A percentile compares a stretch with the other conserved stretches of the same genome.
phyloP scores from a whole-genome alignment of 2,888 invertebrate species.

The Polydrusus pterygomalis region DNA sequence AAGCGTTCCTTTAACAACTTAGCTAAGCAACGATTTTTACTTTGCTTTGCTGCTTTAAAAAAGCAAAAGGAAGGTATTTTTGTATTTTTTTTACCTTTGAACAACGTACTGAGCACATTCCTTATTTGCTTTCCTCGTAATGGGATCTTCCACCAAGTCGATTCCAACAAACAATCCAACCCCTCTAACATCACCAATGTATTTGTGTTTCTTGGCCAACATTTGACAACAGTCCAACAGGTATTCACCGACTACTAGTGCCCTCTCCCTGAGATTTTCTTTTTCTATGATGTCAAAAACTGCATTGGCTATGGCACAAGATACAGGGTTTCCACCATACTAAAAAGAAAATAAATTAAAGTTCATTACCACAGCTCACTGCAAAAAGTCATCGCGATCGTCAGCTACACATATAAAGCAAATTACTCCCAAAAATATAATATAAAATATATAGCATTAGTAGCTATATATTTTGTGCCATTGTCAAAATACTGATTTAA shows the following conservation, averaged over 20 bases:
- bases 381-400: too few relatives aligned
- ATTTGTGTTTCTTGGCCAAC: conserved; percentile 82
- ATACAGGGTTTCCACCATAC: conserved; percentile 99
- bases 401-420: too few relatives aligned
- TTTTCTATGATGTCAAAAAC: conserved; percentile 95
- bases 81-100: conserved; percentile 73
- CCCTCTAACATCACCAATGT: conserved; percentile 94
- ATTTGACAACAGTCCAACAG: conserved; percentile 80
- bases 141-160: conserved; percentile 89
- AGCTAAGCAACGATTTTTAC: too few relatives aligned
- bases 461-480: too few relatives aligned
- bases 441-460: too few relatives aligned
- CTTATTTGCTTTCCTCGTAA: conserved; percentile 86
- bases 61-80: too few relatives aligned
- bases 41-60: too few relatives aligned
- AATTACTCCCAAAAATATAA: too few relatives aligned
- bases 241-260: conserved; percentile 87
- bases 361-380: not conserved
- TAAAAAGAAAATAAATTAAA: conserved; percentile 67
- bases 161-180: conserved; percentile 96
- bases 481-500: too few relatives aligned
- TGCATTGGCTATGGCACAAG: conserved; percentile 96
- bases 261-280: conserved; percentile 89
- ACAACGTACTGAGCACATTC: conserved; percentile 86
- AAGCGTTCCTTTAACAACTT: too few relatives aligned